These are phyloP conservation scores for Lysandra coridon DNA, from an alignment of 2,888 invertebrate species.

Conservation along the genomic window DNA sequence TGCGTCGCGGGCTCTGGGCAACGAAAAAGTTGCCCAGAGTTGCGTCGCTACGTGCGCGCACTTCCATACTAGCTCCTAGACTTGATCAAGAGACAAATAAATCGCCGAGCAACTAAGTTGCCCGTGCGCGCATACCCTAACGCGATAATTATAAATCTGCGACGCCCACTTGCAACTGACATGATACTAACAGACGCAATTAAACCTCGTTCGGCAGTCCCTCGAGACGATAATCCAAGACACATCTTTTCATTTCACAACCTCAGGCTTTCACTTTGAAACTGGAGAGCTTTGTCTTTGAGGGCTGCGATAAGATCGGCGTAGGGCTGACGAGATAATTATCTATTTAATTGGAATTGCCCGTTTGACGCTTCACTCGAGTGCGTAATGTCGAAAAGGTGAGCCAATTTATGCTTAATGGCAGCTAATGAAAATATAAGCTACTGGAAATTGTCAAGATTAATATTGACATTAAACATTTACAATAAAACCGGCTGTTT, in stretches of 20 bases:
- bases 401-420: conserved; percentile 13
- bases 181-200: background rate
- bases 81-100: too few relatives aligned
- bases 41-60: too few relatives aligned
- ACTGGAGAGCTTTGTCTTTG: conserved; percentile 35
- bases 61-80: too few relatives aligned
- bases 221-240: conserved; percentile 1
- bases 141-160: too few relatives aligned
- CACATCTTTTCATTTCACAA: conserved; percentile 24
- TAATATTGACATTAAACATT: background rate
- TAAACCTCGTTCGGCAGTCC: background rate
- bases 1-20: too few relatives aligned
- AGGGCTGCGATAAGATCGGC: conserved; percentile 36
- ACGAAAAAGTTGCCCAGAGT: too few relatives aligned
- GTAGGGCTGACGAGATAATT: conserved; percentile 39
- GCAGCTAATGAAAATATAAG: conserved; percentile 20
- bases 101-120: too few relatives aligned
- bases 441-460: background rate
- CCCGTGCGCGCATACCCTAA: too few relatives aligned
- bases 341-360: conserved; percentile 39
- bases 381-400: conserved; percentile 27
- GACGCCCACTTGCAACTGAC: background rate
- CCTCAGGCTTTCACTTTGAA: conserved; percentile 29
- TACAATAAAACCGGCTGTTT: background rate
- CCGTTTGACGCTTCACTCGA: conserved; percentile 26